Evolutionary conservation across 2,888 invertebrate species (phyloP).

Genomic region (Hyposoter didymator): DNA sequence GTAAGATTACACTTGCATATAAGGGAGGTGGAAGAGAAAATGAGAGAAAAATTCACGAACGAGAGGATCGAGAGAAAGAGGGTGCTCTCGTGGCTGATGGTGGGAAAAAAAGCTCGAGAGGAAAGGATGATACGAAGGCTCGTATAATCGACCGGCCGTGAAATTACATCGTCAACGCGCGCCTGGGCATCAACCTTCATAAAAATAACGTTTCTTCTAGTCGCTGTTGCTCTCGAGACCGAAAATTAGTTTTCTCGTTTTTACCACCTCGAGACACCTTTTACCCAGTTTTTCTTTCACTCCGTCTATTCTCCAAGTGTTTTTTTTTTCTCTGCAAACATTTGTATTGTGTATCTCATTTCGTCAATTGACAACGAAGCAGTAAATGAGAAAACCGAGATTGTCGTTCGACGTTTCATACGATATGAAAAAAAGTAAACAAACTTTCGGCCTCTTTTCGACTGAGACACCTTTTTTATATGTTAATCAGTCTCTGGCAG

Average conservation of each 20-base stretch:
- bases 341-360: conserved; percentile 2
- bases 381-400: not conserved
- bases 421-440: not conserved
- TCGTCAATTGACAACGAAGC: conserved; percentile 29
- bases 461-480: not conserved
- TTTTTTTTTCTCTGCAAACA: conserved; percentile 13
- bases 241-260: conserved; percentile 60
- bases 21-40: conserved; percentile 32
- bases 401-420: not conserved
- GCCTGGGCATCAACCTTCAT: conserved; percentile 49
- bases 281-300: conserved; percentile 14
- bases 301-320: conserved; percentile 8
- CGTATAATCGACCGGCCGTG: conserved; percentile 68
- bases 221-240: conserved; percentile 34
- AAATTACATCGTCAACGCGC: conserved; percentile 59
- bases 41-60: conserved; percentile 30
- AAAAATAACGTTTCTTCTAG: conserved; percentile 56
- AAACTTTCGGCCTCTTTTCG: not conserved
- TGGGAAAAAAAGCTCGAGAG: conserved; percentile 41
- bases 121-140: conserved; percentile 57
- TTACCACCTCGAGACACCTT: conserved; percentile 40
- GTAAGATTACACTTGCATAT: conserved; percentile 39
- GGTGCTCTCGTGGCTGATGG: conserved; percentile 37
- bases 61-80: conserved; percentile 20
- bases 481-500: not conserved